These are phyloP conservation scores for Coregonus clupeaformis DNA, from an alignment of 2,113 vertebrate genomes.

Conservation along the genomic window DNA sequence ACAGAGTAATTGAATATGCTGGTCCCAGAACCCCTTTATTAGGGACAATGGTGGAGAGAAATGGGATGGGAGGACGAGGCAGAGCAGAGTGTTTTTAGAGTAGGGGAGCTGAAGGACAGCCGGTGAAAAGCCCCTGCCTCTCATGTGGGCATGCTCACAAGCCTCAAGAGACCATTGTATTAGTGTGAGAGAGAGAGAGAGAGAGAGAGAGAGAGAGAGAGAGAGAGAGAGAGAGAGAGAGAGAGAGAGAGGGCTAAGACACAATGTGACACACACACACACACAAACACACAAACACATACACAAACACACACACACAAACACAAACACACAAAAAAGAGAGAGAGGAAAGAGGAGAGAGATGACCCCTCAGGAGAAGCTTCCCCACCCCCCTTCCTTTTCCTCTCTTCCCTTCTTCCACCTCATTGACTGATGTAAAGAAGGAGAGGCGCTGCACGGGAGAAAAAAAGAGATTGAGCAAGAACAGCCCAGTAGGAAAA, in stretches of 20 bases:
- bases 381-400: constrained; percentile 18
- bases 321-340: constrained; percentile 17
- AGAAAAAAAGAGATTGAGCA: constrained; percentile 37
- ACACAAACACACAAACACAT: constrained; percentile 3
- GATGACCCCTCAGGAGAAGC: constrained; percentile 26
- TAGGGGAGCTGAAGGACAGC: constrained; percentile 68
- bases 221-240: constrained; percentile 8
- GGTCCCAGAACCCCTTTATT: constrained; percentile 67
- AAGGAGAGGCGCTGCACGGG: constrained; percentile 39
- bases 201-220: neutral
- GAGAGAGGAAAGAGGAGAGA: constrained; percentile 30
- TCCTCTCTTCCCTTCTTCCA: constrained; percentile 37
- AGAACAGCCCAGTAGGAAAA: constrained; percentile 44
- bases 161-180: constrained; percentile 67
- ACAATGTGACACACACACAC: too few species aligned
- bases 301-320: constrained; percentile 2
- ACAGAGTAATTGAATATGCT: constrained; percentile 62
- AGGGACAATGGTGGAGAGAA: constrained; percentile 66
- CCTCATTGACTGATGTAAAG: constrained; percentile 69
- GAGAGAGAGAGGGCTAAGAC: too few species aligned
- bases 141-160: constrained; percentile 54
- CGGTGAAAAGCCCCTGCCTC: constrained; percentile 49
- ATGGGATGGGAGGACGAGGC: constrained; percentile 30
- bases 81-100: constrained; percentile 59
- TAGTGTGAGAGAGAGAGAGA: constrained; percentile 16